These are phyloP conservation scores for Cochlearius cochlearius DNA, from an alignment of 2,113 vertebrate genomes.

Conservation along the genomic window DNA sequence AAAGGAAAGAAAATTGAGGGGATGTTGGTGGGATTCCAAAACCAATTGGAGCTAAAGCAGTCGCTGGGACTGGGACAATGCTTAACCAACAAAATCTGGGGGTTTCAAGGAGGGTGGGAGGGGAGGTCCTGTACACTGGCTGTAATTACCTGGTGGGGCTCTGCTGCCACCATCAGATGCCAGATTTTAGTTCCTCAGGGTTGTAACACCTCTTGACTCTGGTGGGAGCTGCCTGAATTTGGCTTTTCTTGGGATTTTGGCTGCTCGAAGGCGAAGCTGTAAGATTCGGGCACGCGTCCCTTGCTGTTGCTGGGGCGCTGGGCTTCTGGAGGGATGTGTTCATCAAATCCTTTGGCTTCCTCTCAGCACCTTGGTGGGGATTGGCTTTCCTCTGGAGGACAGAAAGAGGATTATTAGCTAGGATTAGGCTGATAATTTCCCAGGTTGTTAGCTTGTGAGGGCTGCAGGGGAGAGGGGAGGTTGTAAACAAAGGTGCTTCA, in stretches of 20 bases:
- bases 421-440: not conserved
- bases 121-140: not conserved
- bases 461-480: not conserved
- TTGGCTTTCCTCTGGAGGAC: not conserved
- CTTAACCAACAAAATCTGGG: not conserved
- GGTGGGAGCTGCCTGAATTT: not conserved
- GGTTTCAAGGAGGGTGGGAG: not conserved
- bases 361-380: not conserved
- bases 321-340: not conserved
- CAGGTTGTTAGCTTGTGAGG: not conserved
- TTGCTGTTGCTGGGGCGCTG: not conserved
- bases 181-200: rapidly evolving
- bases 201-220: not conserved
- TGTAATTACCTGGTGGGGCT: not conserved
- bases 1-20: rapidly evolving
- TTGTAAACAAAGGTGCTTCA: not conserved
- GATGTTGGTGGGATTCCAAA: not conserved
- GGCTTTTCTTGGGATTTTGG: not conserved
- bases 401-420: not conserved
- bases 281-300: rapidly evolving
- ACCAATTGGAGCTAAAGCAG: not conserved
- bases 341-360: not conserved
- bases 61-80: not conserved
- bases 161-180: not conserved
- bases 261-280: not conserved